These are phyloP conservation scores for Caenorhabditis sp. DNA, from an alignment of 2,888 invertebrate genomes.

Conservation along the genomic window DNA sequence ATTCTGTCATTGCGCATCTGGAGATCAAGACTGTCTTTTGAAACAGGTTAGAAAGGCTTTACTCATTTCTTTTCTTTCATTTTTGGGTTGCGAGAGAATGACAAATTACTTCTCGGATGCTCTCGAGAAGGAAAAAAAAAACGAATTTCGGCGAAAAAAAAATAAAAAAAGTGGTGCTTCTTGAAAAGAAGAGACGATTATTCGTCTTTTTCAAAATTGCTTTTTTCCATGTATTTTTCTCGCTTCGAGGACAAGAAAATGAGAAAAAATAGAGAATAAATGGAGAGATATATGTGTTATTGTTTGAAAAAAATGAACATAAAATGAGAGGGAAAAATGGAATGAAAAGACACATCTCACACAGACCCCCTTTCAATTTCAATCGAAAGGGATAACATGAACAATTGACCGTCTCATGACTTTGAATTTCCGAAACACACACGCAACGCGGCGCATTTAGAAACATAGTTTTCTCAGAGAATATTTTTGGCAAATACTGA, in stretches of 20 bases:
- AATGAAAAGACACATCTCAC: not conserved
- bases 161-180: not conserved
- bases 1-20: conserved; percentile 64
- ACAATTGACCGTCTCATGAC: too few relatives aligned
- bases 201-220: not conserved
- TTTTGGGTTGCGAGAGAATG: not conserved
- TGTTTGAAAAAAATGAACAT: too few relatives aligned
- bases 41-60: conserved; percentile 56
- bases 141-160: not conserved
- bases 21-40: conserved; percentile 52
- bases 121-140: too few relatives aligned
- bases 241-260: not conserved
- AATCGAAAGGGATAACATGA: too few relatives aligned
- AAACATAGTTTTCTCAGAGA: too few relatives aligned
- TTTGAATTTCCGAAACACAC: too few relatives aligned
- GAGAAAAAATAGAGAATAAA: not conserved
- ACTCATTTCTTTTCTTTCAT: too few relatives aligned
- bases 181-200: not conserved
- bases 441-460: too few relatives aligned
- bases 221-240: not conserved
- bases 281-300: too few relatives aligned
- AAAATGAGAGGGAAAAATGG: too few relatives aligned
- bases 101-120: not conserved
- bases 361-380: not conserved
- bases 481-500: too few relatives aligned